Evolutionary conservation across 2,113 vertebrate species (phyloP).

Genomic region (Oreochromis spilurus): DNA sequence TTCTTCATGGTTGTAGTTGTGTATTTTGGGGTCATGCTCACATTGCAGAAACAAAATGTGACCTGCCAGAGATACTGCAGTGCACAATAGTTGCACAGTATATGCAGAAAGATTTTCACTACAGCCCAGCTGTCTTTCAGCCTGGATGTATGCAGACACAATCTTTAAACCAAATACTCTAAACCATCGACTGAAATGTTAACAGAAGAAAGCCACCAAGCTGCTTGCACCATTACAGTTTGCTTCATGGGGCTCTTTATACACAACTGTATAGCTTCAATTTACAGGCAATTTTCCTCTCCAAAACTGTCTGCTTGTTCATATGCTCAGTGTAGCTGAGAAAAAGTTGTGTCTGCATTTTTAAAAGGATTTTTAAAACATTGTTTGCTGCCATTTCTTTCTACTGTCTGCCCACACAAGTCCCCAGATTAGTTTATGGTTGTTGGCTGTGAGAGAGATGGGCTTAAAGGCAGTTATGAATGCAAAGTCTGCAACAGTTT

Average conservation of each 20-base stretch:
- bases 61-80: background rate
- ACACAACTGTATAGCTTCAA: slow-evolving; percentile 14
- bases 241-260: background rate
- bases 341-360: background rate
- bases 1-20: background rate
- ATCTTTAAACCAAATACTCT: background rate
- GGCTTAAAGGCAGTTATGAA: background rate
- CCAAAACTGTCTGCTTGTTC: background rate
- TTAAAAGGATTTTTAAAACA: slow-evolving; percentile 18
- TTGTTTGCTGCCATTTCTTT: background rate
- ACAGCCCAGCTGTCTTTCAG: background rate
- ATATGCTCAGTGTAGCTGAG: background rate
- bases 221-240: slow-evolving; percentile 14
- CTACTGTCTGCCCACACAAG: background rate
- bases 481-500: background rate
- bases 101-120: background rate
- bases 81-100: background rate
- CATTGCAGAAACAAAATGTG: background rate
- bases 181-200: background rate
- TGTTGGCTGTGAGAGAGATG: background rate
- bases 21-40: background rate
- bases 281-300: slow-evolving; percentile 23
- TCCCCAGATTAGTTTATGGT: background rate
- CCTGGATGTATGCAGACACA: background rate
- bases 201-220: background rate